Base-by-base conservation (phyloP, 2,113 vertebrate genomes). In the Benthochromis sp. region DNA sequence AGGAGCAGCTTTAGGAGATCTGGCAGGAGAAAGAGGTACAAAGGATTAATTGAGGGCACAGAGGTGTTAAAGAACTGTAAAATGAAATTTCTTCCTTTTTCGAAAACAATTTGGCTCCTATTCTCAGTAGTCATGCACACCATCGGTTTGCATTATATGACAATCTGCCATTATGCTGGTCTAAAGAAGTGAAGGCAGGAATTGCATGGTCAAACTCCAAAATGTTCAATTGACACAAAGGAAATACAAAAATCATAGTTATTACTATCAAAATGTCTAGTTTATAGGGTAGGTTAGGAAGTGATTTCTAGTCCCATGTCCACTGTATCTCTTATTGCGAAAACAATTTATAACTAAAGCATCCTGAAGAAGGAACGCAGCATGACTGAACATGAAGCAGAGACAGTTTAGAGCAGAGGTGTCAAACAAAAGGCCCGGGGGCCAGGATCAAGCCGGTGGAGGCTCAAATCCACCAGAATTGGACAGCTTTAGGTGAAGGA, bases 1-100 rank as follows among this genome's bases (percentile, higher is more conserved):
- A 86, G 84, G 36, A 88, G 81, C 24, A 43, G 66, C 71, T 88
- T 73, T 4, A 27, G 78, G 43, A 78, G 82, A 90, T 78, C n/a
- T 52, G 50, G 55, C 73, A 63, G 76, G 87, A 78, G 83, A 69
- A 89, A 53, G 63, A 81, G 82, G 84, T 76, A 88, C 87, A 85
- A 76, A 87, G 52, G 63, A 88, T 89, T 93, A 91, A 94, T 90
- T 92, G 90, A 92, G 89, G 89, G 84, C 91, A 93, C 16, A 19
- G 52, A 83, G 31, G 45, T 73, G 82, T 88, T 54, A 84, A 88
- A 88, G 84, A 83, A 40, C 63, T 69, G 19, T 69, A 19, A 87
- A 69, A 66, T 63, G 8, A 31, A 16, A 27, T 71, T 43, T 84
- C 34, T 27, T 38, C 16, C 17, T 79, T 73, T 61, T 78, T 81